Conservation (phyloP, 2,113 vertebrate species). For the Perca fluviatilis region DNA sequence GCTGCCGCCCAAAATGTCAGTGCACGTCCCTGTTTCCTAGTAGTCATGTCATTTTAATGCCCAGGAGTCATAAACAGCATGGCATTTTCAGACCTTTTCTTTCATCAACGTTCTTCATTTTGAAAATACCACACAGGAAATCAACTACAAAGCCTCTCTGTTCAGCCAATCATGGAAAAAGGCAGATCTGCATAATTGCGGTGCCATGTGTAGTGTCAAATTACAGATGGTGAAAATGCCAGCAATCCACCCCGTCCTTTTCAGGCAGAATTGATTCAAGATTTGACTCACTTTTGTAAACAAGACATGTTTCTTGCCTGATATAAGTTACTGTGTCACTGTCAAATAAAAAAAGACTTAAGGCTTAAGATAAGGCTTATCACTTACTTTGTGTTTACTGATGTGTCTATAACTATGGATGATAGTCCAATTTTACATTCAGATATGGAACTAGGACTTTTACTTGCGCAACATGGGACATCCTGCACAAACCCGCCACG, state of each 20-base stretch:
- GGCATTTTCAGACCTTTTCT: constrained; percentile 44
- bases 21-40: neutral
- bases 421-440: neutral
- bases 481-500: too few relatives aligned
- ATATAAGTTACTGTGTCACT: neutral
- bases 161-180: constrained; percentile 44
- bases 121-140: constrained; percentile 28
- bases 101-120: constrained; percentile 29
- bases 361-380: too few relatives aligned
- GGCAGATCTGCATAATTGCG: neutral
- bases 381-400: neutral
- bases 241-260: constrained; percentile 1
- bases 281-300: constrained; percentile 36
- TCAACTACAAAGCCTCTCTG: constrained; percentile 10
- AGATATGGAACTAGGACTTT: neutral
- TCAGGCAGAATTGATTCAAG: constrained; percentile 12
- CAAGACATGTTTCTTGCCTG: neutral
- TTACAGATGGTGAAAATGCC: constrained; percentile 49
- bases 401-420: neutral
- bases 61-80: constrained; percentile 12
- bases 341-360: neutral
- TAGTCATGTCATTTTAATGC: neutral
- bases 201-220: constrained; percentile 25
- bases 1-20: too few relatives aligned
- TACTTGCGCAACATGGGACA: too few relatives aligned